These are phyloP conservation scores for Drosophila diplacantha DNA, from an alignment of 2,888 invertebrate species.

Conservation along the genomic window DNA sequence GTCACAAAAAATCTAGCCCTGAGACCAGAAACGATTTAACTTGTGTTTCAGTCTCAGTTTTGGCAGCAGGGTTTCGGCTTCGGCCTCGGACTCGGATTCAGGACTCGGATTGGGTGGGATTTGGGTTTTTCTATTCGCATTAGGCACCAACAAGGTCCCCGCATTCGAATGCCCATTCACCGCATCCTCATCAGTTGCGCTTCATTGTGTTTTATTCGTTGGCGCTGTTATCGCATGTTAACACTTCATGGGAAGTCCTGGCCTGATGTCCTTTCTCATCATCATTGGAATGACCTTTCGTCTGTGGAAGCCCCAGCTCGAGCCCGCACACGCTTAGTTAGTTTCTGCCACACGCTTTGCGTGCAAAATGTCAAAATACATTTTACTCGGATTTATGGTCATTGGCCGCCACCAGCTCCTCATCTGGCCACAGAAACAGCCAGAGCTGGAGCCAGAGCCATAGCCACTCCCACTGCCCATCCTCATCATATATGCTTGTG, in stretches of 20 bases:
- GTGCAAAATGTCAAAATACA: conserved; percentile 71
- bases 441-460: conserved; percentile 14
- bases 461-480: conserved; percentile 26
- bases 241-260: conserved; percentile 69
- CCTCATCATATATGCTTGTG: conserved; percentile 34
- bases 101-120: conserved; percentile 15
- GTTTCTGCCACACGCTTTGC: conserved; percentile 50
- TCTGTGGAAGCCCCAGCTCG: conserved; percentile 9
- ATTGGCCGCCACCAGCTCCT: conserved; percentile 49
- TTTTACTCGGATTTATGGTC: conserved; percentile 70
- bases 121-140: conserved; percentile 43
- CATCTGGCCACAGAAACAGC: conserved; percentile 25
- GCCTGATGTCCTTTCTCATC: conserved; percentile 44
- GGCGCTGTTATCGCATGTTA: conserved; percentile 66
- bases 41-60: conserved; percentile 21
- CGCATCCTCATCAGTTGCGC: conserved; percentile 58
- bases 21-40: conserved; percentile 25
- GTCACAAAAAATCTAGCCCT: conserved; percentile 12
- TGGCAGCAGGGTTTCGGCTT: neutral
- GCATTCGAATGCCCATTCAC: conserved; percentile 35
- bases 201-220: conserved; percentile 65
- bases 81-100: conserved; percentile 3
- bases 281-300: conserved; percentile 67
- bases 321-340: conserved; percentile 60
- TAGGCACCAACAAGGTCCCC: conserved; percentile 40